Evolutionary conservation across 2,888 invertebrate genomes (phyloP), one percentile per base, ranked within the genome.

Genomic region (Diogma glabrata): DNA sequence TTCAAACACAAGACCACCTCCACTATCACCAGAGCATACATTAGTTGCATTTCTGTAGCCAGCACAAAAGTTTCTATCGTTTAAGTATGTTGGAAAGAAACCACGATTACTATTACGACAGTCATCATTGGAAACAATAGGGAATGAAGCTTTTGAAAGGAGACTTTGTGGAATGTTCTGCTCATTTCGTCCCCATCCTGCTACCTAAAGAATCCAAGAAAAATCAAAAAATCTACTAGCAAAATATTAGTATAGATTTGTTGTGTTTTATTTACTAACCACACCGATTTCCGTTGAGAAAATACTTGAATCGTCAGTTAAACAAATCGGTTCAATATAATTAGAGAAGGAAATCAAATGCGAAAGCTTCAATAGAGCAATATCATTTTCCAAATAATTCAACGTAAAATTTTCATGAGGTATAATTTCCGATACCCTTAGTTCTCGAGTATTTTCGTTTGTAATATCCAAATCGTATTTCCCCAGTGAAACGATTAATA

Each of bases 241-340:
- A n/a, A n/a, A n/a, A n/a, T n/a, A n/a, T n/a, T n/a, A n/a, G n/a
- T n/a, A n/a, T n/a, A n/a, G n/a, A n/a, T n/a, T n/a, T n/a, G n/a
- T n/a, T n/a, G n/a, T n/a, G n/a, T n/a, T n/a, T n/a, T n/a, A n/a
- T n/a, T n/a, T n/a, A n/a, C n/a, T n/a, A n/a, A n/a, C n/a, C n/a
- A n/a, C n/a, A n/a, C n/a, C n/a, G n/a, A n/a, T n/a, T n/a, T n/a
- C n/a, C n/a, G n/a, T n/a, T n/a, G n/a, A n/a, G n/a, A n/a, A n/a
- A n/a, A 6, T 43, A 20, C 10, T 5, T 20, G 3, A n/a, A 22
- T 22, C n/a, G 14, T 7, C 22, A n/a, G n/a, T n/a, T n/a, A 43
- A 43, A 43, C 43, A 43, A 43, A 22, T 43, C 22, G 43, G 43
- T 22, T 22, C 22, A 8, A 43, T 43, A 43, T 43, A 22, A n/a